Percentiles rank a stretch among this genome's conserved stretches.
These are phyloP conservation scores for Ageneiosus marmoratus DNA, from an alignment of 2,113 vertebrate species.

Conservation along the genomic window DNA sequence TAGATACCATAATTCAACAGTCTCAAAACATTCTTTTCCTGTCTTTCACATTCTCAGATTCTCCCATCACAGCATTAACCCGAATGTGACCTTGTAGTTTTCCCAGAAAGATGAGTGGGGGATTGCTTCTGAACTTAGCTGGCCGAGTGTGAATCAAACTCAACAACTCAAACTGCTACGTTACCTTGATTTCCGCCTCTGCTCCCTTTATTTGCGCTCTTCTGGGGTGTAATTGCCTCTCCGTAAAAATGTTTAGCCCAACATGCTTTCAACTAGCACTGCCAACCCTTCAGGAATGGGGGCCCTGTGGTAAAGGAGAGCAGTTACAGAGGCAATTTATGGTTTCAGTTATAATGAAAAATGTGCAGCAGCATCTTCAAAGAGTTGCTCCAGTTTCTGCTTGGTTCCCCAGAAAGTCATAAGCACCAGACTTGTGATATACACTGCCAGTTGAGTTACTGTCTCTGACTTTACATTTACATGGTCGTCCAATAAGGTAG, in stretches of 20 bases:
- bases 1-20: not conserved
- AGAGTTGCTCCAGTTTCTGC: not conserved
- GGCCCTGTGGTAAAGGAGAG: not conserved
- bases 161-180: not conserved
- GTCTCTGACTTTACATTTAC: no score
- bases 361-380: not conserved
- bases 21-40: not conserved
- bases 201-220: not conserved
- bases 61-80: slow-evolving; percentile 51
- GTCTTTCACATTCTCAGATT: slow-evolving; percentile 46
- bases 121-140: slow-evolving; percentile 21
- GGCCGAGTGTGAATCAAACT: not conserved
- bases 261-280: not conserved
- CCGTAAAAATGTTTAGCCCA: not conserved
- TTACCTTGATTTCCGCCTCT: not conserved
- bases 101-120: not conserved
- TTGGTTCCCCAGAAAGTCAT: not conserved
- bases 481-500: no score
- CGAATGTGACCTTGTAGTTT: slow-evolving; percentile 40
- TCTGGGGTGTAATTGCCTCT: not conserved
- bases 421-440: slow-evolving; percentile 24
- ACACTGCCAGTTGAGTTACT: no score
- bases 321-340: not conserved
- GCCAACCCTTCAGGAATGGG: not conserved
- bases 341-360: not conserved